Percentiles rank a stretch among this genome's conserved stretches.
Conservation (phyloP, 2,888 invertebrate genomes). For the Papilio gigon region DNA sequence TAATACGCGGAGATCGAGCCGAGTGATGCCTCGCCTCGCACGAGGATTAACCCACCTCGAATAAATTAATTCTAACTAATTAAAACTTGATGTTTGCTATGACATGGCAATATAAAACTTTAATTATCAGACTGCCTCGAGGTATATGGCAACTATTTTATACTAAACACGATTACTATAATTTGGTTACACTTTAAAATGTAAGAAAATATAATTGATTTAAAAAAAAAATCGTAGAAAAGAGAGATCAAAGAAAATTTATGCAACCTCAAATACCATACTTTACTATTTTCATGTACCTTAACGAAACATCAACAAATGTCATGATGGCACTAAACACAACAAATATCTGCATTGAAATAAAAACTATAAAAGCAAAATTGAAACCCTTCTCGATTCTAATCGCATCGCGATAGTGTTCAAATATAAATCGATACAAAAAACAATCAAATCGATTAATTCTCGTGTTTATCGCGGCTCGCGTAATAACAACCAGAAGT, state of each 20-base stretch:
- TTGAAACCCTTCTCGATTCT: slow-evolving; percentile 39
- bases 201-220: not conserved
- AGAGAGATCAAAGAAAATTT: not conserved
- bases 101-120: slow-evolving; percentile 38
- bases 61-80: slow-evolving; percentile 80
- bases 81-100: slow-evolving; percentile 60
- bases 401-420: slow-evolving; percentile 45
- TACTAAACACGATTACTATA: slow-evolving; percentile 9
- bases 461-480: slow-evolving; percentile 62
- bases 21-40: slow-evolving; percentile 67
- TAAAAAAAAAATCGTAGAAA: not conserved
- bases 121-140: slow-evolving; percentile 33
- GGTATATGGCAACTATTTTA: slow-evolving; percentile 8
- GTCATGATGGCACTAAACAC: not conserved
- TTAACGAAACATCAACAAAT: not conserved
- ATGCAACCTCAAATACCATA: no score
- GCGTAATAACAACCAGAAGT: slow-evolving; percentile 78
- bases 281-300: no score
- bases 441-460: slow-evolving; percentile 60
- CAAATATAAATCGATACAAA: slow-evolving; percentile 44
- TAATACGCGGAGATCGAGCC: slow-evolving; percentile 76
- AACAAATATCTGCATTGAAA: not conserved
- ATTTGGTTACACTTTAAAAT: not conserved
- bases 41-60: slow-evolving; percentile 70
- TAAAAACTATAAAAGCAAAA: not conserved